Percentiles rank a stretch among this genome's conserved stretches.
These are phyloP conservation scores for Bursaphelenchus okinawaensis DNA, from an alignment of 2,888 invertebrate species.

Conservation along the genomic window DNA sequence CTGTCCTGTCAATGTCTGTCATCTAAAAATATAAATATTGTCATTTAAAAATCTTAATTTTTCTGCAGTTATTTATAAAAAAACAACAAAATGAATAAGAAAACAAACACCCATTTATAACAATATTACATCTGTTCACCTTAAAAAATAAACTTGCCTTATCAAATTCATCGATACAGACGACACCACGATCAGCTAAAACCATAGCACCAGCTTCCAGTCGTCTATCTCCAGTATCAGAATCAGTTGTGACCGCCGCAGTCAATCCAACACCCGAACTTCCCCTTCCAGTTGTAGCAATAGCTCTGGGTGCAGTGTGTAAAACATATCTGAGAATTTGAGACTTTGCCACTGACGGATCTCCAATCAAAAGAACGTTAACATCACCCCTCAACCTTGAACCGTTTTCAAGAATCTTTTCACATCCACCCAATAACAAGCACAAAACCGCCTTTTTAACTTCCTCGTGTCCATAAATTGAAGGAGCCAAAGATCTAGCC, in stretches of 20 bases:
- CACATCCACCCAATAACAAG: conserved; percentile 85
- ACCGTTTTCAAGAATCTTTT: conserved; percentile 78
- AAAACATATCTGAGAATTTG: conserved; percentile 78
- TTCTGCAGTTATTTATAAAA: too few species aligned
- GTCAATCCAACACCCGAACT: conserved; percentile 97
- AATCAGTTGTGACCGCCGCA: conserved; percentile 92
- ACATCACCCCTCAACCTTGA: conserved; percentile 82
- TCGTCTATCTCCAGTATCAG: conserved; percentile 68
- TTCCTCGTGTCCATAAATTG: conserved; percentile 92
- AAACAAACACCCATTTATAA: not conserved
- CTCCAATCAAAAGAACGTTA: conserved; percentile 88
- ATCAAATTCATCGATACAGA: conserved; percentile 96
- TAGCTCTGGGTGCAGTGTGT: conserved; percentile 86
- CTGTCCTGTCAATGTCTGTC: conserved; percentile 97
- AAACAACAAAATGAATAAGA: not conserved
- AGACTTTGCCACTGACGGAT: conserved; percentile 97
- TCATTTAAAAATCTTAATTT: not conserved
- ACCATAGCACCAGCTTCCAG: conserved; percentile 93
- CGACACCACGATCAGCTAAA: conserved; percentile 93
- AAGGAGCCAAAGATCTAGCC: conserved; percentile 86
- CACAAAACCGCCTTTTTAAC: conserved; percentile 94
- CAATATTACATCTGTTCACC: too few species aligned
- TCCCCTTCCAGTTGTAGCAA: conserved; percentile 93
- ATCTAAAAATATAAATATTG: conserved; percentile 67
- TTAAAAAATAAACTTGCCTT: conserved; percentile 52